These are phyloP conservation scores for Girardinus metallicus DNA, from an alignment of 2,797 vertebrate species.

Conservation along the genomic window DNA sequence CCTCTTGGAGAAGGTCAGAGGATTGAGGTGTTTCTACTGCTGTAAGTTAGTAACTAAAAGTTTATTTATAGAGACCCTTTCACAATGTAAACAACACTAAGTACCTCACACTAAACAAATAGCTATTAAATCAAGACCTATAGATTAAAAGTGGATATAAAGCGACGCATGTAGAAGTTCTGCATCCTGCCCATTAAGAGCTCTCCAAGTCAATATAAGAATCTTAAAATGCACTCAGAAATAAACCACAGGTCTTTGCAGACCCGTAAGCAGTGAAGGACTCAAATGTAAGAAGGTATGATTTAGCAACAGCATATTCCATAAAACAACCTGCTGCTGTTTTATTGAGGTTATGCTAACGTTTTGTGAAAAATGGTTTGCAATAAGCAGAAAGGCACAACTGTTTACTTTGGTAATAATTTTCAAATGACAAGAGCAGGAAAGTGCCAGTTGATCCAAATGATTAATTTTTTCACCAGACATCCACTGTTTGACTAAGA, in stretches of 20 bases:
- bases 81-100: neutral
- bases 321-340: neutral
- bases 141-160: neutral
- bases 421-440: neutral
- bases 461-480: neutral
- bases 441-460: neutral
- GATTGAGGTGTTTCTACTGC: neutral
- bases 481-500: neutral
- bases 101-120: neutral
- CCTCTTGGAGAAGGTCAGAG: slow-evolving; percentile 31
- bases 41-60: neutral
- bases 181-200: neutral
- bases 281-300: neutral
- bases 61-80: neutral
- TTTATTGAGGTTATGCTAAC: neutral
- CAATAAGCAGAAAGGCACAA: neutral
- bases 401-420: neutral
- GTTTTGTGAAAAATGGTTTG: neutral
- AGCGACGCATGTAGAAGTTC: neutral
- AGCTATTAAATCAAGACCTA: neutral
- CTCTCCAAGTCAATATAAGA: neutral
- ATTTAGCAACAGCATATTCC: neutral
- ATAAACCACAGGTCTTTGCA: neutral
- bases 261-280: neutral
- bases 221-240: neutral